These are phyloP conservation scores for Taphrorychus bicolor DNA, from an alignment of 2,888 invertebrate genomes.

Conservation along the genomic window DNA sequence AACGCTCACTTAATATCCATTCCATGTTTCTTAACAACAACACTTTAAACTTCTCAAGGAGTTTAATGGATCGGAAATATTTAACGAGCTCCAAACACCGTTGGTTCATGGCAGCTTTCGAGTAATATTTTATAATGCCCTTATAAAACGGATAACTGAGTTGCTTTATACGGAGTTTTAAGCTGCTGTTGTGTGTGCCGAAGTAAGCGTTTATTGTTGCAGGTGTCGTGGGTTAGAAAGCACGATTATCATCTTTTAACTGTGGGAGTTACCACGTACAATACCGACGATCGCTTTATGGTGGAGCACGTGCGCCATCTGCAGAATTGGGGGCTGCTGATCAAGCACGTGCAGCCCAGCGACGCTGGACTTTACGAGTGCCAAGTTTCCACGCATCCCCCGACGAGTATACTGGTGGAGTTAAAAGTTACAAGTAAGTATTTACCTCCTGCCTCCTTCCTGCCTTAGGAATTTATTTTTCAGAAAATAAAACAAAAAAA, in stretches of 20 bases:
- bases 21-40: constrained; percentile 24
- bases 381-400: constrained; percentile 83
- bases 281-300: constrained; percentile 71
- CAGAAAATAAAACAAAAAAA: too few relatives aligned
- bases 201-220: constrained; percentile 13
- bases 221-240: constrained; percentile 77
- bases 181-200: neutral
- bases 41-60: constrained; percentile 24
- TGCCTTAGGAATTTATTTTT: too few relatives aligned
- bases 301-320: constrained; percentile 70
- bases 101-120: constrained; percentile 17
- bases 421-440: constrained; percentile 78
- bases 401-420: constrained; percentile 76
- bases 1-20: constrained; percentile 16
- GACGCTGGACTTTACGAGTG: constrained; percentile 81
- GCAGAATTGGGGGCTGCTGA: constrained; percentile 70
- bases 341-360: constrained; percentile 73
- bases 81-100: constrained; percentile 28
- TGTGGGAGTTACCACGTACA: constrained; percentile 73
- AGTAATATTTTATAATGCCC: constrained; percentile 27
- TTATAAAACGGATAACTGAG: constrained; percentile 23
- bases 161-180: constrained; percentile 12
- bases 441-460: too few relatives aligned
- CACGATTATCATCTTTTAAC: constrained; percentile 74
- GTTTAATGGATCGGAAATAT: constrained; percentile 37